Base-by-base conservation (phyloP, 2,888 invertebrate species). In the Drosophila testacea region DNA sequence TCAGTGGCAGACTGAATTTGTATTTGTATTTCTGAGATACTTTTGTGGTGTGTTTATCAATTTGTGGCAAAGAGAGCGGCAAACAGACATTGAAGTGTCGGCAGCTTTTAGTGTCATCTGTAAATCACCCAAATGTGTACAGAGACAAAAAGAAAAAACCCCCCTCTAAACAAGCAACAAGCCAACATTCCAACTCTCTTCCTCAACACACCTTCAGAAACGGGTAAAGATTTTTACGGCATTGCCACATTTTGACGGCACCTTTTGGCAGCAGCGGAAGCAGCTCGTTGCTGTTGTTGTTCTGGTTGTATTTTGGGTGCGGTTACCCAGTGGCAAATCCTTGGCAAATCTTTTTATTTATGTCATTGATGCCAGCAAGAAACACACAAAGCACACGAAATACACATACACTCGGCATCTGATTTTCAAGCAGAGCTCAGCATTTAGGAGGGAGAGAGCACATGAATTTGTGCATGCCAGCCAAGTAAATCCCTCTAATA, bases 311-410 rank as follows among this genome's bases (percentile, higher is more conserved):
- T 61, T 67, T 30, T 71, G 64, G 65, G 57, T 73, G 71, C 66
- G 82, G 86, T 85, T 74, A 76, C 83, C 89, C 85, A 74, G 69
- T 85, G 90, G 88, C 88, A 89, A 90, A 88, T 90, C 89, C 86
- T 79, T 77, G 75, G 89, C 79, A 89, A 89, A 90, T 90, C 89
- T 89, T 89, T 89, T 89, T 90, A 89, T 90, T 89, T 89, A 90
- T 90, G 90, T 89, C 88, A 81, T 86, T 88, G 84, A 79, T 85
- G 88, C 75, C 75, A 68, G 65, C 59, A 77, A 61, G 66, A 42
- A 60, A 48, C 41, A 79, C 50, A 67, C 36, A 70, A 51, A 60
- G 54, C 54, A 61, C 56, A 61, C 51, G 50, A 64, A 59, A 63
- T 28, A 56, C 46, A 52, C 62, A 65, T 46, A 69, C 44, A 66